Percentiles rank a stretch among this genome's conserved stretches.
phyloP scores from a whole-genome alignment of 2,888 invertebrate genomes.

The Pristionchus entomophagus region DNA sequence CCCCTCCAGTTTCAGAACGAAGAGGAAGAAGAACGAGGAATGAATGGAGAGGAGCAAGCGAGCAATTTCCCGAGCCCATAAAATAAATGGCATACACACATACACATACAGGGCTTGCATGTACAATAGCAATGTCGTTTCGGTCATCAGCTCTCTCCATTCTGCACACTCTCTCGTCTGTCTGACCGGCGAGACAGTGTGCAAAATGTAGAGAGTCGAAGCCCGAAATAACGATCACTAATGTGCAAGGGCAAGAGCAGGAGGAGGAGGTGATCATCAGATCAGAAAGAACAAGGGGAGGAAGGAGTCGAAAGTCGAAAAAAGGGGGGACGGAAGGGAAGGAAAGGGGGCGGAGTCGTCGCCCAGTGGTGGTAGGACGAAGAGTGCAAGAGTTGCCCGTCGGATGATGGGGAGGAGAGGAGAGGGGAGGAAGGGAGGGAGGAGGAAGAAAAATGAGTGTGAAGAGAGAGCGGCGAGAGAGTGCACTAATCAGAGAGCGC shows the following conservation, averaged over 20 bases:
- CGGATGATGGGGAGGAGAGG: neutral
- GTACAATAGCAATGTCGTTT: too few species aligned
- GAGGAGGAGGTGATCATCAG: neutral
- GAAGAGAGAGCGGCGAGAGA: slow-evolving; percentile 4
- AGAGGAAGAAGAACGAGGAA: neutral
- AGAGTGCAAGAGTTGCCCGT: neutral
- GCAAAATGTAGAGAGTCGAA: too few species aligned
- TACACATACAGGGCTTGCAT: too few species aligned
- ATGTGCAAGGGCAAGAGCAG: too few species aligned
- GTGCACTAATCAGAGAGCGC: neutral
- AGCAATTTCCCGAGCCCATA: neutral
- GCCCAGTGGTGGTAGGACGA: neutral
- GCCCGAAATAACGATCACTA: too few species aligned
- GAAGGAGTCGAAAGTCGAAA: neutral
- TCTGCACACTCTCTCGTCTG: too few species aligned
- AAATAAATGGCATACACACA: slow-evolving; percentile 1
- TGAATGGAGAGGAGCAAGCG: neutral
- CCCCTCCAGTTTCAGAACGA: neutral
- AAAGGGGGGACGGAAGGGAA: neutral
- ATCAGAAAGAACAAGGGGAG: neutral
- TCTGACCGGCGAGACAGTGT: too few species aligned
- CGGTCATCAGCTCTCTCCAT: too few species aligned
- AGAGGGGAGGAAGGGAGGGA: neutral
- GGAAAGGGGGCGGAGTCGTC: slow-evolving; percentile 10
- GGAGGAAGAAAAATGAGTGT: too few species aligned